Percentiles rank a stretch among this genome's conserved stretches.
Conservation (phyloP, 1,140 invertebrate genomes). For the Paraescarpia echinospica region DNA sequence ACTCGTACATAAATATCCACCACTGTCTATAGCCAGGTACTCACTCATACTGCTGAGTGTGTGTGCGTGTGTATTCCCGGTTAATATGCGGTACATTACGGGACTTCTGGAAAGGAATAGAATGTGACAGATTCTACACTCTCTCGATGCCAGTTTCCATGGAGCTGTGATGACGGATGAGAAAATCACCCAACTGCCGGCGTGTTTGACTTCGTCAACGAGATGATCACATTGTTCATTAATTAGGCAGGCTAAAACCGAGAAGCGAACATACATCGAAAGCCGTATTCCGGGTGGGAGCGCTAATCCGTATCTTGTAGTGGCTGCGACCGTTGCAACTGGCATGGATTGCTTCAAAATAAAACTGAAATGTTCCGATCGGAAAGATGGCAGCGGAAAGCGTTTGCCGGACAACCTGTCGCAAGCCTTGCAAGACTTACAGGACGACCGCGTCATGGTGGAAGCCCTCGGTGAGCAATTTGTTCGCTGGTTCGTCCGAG, state of each 20-base stretch:
- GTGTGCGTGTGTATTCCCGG: no score
- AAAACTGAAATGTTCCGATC: slow-evolving; percentile 16
- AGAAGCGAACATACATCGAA: slow-evolving; percentile 30
- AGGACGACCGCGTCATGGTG: slow-evolving; percentile 22
- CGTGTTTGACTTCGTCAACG: no score
- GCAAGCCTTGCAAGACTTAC: slow-evolving; percentile 16
- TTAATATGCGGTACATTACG: no score
- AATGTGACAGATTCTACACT: no score
- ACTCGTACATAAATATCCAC: no score
- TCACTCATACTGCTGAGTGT: no score
- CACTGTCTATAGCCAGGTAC: no score
- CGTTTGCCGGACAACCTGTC: slow-evolving; percentile 5
- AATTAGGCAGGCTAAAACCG: slow-evolving; percentile 24
- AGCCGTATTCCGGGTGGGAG: slow-evolving; percentile 28
- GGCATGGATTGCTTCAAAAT: slow-evolving; percentile 32
- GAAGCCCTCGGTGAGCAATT: slow-evolving; percentile 29
- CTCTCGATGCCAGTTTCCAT: no score
- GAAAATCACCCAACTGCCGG: no score
- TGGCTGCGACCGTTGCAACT: slow-evolving; percentile 32
- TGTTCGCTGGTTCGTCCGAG: slow-evolving; percentile 21
- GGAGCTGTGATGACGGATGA: no score
- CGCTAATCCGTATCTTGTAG: slow-evolving; percentile 29
- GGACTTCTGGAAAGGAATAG: no score
- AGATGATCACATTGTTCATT: no score
- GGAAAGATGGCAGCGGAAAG: not conserved